These are phyloP conservation scores for Synchiropus splendidus DNA, from an alignment of 2,113 vertebrate species.

Conservation along the genomic window DNA sequence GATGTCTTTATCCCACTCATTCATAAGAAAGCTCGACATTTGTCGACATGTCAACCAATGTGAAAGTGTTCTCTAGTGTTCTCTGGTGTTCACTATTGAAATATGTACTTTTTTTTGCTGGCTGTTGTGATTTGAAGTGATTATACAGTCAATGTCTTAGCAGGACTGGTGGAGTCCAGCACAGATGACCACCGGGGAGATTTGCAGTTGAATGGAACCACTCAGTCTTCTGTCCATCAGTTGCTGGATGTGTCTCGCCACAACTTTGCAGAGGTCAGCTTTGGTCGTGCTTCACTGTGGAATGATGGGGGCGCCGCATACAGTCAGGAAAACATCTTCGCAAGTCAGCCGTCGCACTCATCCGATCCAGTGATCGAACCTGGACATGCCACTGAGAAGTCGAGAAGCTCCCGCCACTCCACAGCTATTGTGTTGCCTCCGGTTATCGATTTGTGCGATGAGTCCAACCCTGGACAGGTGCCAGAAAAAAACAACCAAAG, in stretches of 20 bases:
- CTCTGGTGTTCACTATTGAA: too few species aligned
- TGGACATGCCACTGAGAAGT: neutral
- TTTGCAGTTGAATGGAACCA: constrained; percentile 25
- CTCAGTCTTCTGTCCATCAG: too few species aligned
- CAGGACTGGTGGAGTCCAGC: constrained; percentile 57
- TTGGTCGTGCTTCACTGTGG: constrained; percentile 35
- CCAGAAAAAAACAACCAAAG: constrained; percentile 9
- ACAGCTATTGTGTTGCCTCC: constrained; percentile 8
- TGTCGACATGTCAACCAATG: too few species aligned
- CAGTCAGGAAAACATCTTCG: constrained; percentile 12
- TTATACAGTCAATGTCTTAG: constrained; percentile 20
- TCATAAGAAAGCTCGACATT: too few species aligned
- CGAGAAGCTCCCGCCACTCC: constrained; percentile 8
- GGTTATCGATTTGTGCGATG: constrained; percentile 24
- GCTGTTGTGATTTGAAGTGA: too few species aligned
- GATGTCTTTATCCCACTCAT: too few species aligned
- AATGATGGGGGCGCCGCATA: constrained; percentile 22
- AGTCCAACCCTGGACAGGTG: constrained; percentile 7
- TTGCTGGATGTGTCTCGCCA: constrained; percentile 32
- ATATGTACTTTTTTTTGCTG: too few species aligned
- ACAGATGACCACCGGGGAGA: constrained; percentile 44
- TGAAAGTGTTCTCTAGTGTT: too few species aligned
- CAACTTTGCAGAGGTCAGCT: constrained; percentile 54
- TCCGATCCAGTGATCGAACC: too few species aligned
- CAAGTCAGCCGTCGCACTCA: constrained; percentile 33